Percentiles rank a stretch among this genome's conserved stretches.
These are phyloP conservation scores for Pristionchus japonicus DNA, from an alignment of 2,888 invertebrate genomes.

Conservation along the genomic window DNA sequence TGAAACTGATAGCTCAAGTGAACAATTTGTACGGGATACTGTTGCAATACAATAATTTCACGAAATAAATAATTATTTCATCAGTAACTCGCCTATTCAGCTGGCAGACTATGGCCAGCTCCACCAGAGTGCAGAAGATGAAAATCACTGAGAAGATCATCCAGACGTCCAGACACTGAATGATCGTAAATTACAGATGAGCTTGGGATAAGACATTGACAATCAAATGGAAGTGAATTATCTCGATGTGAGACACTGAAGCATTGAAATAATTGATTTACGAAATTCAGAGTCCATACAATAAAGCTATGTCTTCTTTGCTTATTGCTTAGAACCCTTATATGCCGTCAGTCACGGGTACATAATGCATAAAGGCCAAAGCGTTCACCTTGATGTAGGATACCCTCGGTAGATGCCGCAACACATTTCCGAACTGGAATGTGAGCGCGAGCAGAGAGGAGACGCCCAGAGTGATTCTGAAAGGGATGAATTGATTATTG, in stretches of 20 bases:
- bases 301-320: too few relatives aligned
- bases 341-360: too few relatives aligned
- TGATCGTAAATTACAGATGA: neutral
- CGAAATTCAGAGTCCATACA: too few relatives aligned
- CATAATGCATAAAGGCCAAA: too few relatives aligned
- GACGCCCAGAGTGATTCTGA: slow-evolving; percentile 73
- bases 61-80: neutral
- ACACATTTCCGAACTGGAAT: slow-evolving; percentile 75
- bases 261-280: too few relatives aligned
- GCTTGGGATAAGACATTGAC: too few relatives aligned
- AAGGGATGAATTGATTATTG: neutral
- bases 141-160: slow-evolving; percentile 74
- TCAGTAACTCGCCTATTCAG: slow-evolving; percentile 60
- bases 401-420: slow-evolving; percentile 75
- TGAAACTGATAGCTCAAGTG: neutral
- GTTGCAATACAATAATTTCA: too few relatives aligned
- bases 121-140: slow-evolving; percentile 74
- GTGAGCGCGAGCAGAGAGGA: slow-evolving; percentile 74
- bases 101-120: slow-evolving; percentile 74
- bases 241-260: too few relatives aligned
- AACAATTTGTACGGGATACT: too few relatives aligned
- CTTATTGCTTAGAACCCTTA: too few relatives aligned
- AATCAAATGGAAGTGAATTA: too few relatives aligned
- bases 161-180: slow-evolving; percentile 73
- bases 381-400: slow-evolving; percentile 74